A percentile compares a stretch with the other conserved stretches of the same genome.
phyloP scores from a whole-genome alignment of 2,888 invertebrate species.

The Shargacucullia verbasci region DNA sequence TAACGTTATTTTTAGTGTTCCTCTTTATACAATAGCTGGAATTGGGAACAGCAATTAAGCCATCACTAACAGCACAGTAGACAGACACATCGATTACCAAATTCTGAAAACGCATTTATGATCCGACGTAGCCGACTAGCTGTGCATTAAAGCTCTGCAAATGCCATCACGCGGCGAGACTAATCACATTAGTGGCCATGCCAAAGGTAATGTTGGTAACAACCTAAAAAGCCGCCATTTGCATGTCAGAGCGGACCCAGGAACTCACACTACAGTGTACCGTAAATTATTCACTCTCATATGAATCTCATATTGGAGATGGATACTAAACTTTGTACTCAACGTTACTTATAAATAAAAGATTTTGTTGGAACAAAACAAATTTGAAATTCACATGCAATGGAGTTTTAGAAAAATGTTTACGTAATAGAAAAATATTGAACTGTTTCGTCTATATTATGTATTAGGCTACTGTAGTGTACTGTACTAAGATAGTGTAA shows the following conservation, averaged over 20 bases:
- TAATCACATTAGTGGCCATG: conserved; percentile 82
- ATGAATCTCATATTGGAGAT: conserved; percentile 61
- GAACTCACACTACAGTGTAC: conserved; percentile 51
- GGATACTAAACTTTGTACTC: conserved; percentile 47
- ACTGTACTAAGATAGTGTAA: conserved; percentile 4
- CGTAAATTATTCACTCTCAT: conserved; percentile 65
- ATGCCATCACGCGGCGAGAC: conserved; percentile 74
- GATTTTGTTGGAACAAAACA: conserved; percentile 45
- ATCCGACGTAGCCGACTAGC: conserved; percentile 61
- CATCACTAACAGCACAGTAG: conserved; percentile 37
- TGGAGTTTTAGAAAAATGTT: conserved; percentile 40
- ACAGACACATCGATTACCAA: conserved; percentile 63
- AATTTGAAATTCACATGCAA: conserved; percentile 43
- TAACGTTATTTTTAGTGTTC: conserved; percentile 13
- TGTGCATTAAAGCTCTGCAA: conserved; percentile 77
- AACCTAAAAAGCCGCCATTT: conserved; percentile 77
- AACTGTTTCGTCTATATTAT: conserved; percentile 14
- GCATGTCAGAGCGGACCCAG: conserved; percentile 65
- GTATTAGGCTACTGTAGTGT: too few species aligned
- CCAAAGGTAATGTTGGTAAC: conserved; percentile 77
- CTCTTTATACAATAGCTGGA: conserved; percentile 17
- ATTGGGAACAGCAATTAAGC: conserved; percentile 44
- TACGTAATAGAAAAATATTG: conserved; percentile 40
- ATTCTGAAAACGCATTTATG: conserved; percentile 69
- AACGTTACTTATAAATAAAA: conserved; percentile 49